Percentiles rank a stretch among this genome's conserved stretches.
Conservation (phyloP, 1,140 invertebrate species). For the Halictus rubicundus region DNA sequence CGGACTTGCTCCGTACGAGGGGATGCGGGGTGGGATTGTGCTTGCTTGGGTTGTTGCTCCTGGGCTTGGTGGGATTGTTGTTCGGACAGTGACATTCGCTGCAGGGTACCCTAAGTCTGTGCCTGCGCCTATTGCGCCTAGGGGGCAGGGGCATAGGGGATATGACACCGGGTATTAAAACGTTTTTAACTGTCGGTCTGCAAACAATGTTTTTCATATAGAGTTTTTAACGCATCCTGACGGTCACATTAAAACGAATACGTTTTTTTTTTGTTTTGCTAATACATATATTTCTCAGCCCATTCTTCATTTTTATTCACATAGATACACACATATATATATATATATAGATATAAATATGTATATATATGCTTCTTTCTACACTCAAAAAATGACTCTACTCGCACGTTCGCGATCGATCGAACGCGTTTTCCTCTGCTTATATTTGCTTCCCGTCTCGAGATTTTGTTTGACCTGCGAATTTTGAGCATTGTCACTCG, state of each 20-base stretch:
- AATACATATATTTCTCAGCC: slow-evolving; percentile 29
- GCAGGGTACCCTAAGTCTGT: slow-evolving; percentile 80
- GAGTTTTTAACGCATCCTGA: slow-evolving; percentile 69
- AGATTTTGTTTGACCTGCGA: neutral
- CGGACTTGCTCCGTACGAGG: slow-evolving; percentile 81
- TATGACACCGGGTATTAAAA: slow-evolving; percentile 80
- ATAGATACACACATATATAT: neutral
- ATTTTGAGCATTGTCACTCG: slow-evolving; percentile 44
- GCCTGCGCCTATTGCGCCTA: slow-evolving; percentile 81
- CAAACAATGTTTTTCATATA: slow-evolving; percentile 79
- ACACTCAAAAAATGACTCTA: slow-evolving; percentile 20
- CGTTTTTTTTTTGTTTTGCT: too few species aligned
- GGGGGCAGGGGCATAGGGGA: slow-evolving; percentile 76
- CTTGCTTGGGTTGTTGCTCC: slow-evolving; percentile 72
- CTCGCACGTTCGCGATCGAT: slow-evolving; percentile 62
- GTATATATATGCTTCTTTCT: neutral
- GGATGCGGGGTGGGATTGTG: slow-evolving; percentile 76
- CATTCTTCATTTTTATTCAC: slow-evolving; percentile 45
- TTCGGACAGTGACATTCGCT: slow-evolving; percentile 78
- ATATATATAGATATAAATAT: neutral
- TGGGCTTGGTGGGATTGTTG: slow-evolving; percentile 66
- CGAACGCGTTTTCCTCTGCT: slow-evolving; percentile 48
- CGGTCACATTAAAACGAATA: slow-evolving; percentile 44
- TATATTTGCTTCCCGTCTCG: neutral
- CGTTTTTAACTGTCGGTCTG: slow-evolving; percentile 81